A percentile compares a stretch with the other conserved stretches of the same genome.
These are phyloP conservation scores for Alethe diademata DNA, from an alignment of 2,113 vertebrate genomes.

Conservation along the genomic window DNA sequence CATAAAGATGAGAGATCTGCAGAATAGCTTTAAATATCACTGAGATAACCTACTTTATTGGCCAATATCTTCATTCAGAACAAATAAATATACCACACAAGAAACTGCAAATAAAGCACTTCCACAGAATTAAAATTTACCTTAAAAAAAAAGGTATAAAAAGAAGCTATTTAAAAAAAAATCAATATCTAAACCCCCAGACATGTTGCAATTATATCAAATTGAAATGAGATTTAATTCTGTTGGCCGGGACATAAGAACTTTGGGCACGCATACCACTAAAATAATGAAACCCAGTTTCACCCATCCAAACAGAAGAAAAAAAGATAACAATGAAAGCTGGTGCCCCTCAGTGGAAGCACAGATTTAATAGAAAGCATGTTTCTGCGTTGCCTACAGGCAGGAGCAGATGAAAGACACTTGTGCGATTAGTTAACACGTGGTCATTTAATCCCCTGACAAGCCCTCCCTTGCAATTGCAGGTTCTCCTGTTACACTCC, in stretches of 20 bases:
- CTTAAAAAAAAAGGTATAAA: not conserved
- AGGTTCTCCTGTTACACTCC: not conserved
- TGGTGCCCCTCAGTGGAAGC: constrained; percentile 11
- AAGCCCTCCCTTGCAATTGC: not conserved
- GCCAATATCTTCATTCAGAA: not conserved
- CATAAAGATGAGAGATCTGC: constrained; percentile 2
- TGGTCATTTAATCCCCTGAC: constrained; percentile 42
- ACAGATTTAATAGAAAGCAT: constrained; percentile 68
- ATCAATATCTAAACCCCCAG: not conserved
- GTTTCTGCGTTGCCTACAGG: constrained; percentile 20
- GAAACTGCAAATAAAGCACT: not conserved
- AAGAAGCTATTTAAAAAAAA: not conserved
- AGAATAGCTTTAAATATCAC: constrained; percentile 1
- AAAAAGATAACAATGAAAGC: constrained; percentile 31
- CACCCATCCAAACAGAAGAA: not conserved
- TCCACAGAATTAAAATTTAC: not conserved
- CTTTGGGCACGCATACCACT: not conserved
- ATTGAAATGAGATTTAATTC: constrained; percentile 39
- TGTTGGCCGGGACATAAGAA: constrained; percentile 36
- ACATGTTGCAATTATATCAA: constrained; percentile 30
- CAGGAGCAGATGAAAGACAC: constrained; percentile 69
- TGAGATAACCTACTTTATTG: not conserved
- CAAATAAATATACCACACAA: not conserved
- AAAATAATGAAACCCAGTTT: constrained; percentile 67
- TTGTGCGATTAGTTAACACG: constrained; percentile 65